Conservation (phyloP, 2,797 vertebrate species). For the Pangasius mekongensis region DNA sequence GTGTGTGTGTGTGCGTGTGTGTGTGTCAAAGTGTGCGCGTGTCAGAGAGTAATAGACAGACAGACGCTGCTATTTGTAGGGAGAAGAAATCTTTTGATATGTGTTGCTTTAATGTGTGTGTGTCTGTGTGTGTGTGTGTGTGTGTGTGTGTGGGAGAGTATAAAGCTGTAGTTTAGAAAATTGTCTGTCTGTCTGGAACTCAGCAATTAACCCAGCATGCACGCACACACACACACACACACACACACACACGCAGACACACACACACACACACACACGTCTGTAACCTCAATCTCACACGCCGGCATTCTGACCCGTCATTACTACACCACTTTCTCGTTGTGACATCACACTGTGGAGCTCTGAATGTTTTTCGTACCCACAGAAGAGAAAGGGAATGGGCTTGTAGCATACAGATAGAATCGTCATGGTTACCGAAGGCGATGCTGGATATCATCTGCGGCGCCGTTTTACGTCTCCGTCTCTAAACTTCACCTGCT, state of each 20-base stretch:
- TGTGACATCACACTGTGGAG: conserved; percentile 24
- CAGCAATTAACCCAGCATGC: conserved; percentile 52
- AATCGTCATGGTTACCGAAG: background rate
- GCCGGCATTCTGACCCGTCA: background rate
- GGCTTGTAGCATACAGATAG: background rate
- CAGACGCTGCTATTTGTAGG: conserved; percentile 25
- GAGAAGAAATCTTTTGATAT: conserved; percentile 26
- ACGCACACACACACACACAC: conserved; percentile 18
- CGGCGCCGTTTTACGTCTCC: too few species aligned
- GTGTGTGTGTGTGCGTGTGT: conserved; percentile 38
- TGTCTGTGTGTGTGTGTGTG: conserved; percentile 8
- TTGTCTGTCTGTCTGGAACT: conserved; percentile 48
- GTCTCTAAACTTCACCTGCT: background rate
- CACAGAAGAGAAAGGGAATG: background rate
- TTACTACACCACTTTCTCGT: background rate
- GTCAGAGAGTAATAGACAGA: conserved; percentile 28
- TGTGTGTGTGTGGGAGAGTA: conserved; percentile 26
- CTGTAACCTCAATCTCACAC: conserved; percentile 25
- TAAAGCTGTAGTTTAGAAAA: conserved; percentile 54
- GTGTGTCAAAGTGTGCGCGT: background rate
- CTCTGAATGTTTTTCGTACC: background rate
- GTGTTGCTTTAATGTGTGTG: background rate
- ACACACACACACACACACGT: conserved; percentile 6
- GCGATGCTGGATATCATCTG: background rate
- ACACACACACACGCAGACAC: conserved; percentile 16